A percentile compares a stretch with the other conserved stretches of the same genome.
Conservation (phyloP, 2,888 invertebrate genomes). For the Hymenopus coronatus region DNA sequence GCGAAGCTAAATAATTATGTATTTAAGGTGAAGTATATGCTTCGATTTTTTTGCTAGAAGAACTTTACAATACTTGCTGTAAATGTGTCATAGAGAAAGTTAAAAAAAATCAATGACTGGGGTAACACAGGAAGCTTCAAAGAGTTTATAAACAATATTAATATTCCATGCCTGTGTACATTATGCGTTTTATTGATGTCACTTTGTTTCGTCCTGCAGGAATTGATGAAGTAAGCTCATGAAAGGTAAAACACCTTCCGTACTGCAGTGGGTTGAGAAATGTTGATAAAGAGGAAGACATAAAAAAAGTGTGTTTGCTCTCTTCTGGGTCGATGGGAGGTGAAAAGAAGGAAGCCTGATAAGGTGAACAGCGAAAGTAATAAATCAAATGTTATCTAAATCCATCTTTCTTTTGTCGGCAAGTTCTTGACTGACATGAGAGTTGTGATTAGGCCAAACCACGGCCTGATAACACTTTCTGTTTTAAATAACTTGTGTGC, state of each 20-base stretch:
- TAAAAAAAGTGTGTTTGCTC: neutral
- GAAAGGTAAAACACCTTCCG: neutral
- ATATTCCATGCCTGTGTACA: neutral
- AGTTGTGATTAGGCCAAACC: neutral
- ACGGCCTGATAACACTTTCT: neutral
- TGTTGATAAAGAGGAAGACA: neutral
- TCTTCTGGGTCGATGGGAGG: neutral
- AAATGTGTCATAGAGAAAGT: no score
- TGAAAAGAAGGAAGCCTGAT: neutral
- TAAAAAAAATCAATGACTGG: no score
- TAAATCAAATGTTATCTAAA: slow-evolving; percentile 32
- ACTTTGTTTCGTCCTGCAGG: neutral
- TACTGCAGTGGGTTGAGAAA: neutral
- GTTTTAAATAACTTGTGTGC: neutral
- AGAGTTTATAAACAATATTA: neutral
- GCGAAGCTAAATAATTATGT: no score
- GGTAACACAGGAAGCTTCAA: no score
- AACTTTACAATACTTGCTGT: no score
- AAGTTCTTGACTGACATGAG: neutral
- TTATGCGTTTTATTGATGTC: neutral
- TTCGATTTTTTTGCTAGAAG: no score
- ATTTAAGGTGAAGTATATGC: no score
- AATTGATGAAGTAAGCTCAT: neutral
- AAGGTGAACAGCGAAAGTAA: slow-evolving; percentile 23
- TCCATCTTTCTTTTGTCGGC: slow-evolving; percentile 18